phyloP scores from a whole-genome alignment of 2,888 invertebrate genomes.

The Bombyx huttoni region DNA sequence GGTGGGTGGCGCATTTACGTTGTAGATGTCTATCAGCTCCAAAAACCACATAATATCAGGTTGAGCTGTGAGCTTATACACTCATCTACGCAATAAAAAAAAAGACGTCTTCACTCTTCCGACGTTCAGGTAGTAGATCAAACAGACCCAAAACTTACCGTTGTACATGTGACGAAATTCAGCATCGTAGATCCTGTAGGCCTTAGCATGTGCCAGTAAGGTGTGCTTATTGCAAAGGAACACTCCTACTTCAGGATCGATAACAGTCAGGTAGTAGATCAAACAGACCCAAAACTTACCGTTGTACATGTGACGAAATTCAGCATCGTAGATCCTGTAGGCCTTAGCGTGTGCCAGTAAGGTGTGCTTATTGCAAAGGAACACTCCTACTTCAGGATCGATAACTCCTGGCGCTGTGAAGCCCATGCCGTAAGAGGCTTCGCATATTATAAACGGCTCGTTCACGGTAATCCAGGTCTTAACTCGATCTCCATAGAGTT shows the following conservation, averaged over 20 bases:
- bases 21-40: too few species aligned
- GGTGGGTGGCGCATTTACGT: too few species aligned
- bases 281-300: slow-evolving; percentile 9
- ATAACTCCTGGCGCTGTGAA: slow-evolving; percentile 5
- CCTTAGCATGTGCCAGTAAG: slow-evolving; percentile 17
- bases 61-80: too few species aligned
- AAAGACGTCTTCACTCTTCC: too few species aligned
- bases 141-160: slow-evolving; percentile 9
- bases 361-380: slow-evolving; percentile 7
- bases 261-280: too few species aligned
- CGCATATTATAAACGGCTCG: slow-evolving; percentile 10
- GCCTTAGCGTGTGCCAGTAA: slow-evolving; percentile 19
- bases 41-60: neutral
- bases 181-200: slow-evolving; percentile 16
- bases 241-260: slow-evolving; percentile 1
- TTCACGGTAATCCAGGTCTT: slow-evolving; percentile 22
- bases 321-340: slow-evolving; percentile 16
- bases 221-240: slow-evolving; percentile 8
- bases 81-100: too few species aligned
- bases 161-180: slow-evolving; percentile 13
- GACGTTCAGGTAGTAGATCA: too few species aligned
- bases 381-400: slow-evolving; percentile 1
- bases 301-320: slow-evolving; percentile 12
- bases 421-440: slow-evolving; percentile 19
- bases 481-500: slow-evolving; percentile 19